A percentile compares a stretch with the other conserved stretches of the same genome.
Conservation (phyloP, 2,113 vertebrate genomes). For the Platichthys stellatus region DNA sequence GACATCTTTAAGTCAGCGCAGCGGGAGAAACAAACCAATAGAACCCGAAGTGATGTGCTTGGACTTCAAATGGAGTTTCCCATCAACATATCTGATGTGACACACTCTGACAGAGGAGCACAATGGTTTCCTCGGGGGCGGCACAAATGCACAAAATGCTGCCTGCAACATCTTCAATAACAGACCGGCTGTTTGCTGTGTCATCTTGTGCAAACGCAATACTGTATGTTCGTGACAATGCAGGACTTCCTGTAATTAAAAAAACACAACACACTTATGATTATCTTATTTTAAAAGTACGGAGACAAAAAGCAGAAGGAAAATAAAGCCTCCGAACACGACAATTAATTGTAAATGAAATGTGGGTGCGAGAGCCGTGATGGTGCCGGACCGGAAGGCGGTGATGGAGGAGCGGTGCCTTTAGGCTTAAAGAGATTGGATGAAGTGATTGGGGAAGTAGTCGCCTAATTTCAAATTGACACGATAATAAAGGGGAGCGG, state of each 20-base stretch:
- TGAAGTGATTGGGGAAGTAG: conserved; percentile 24
- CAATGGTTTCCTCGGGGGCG: background rate
- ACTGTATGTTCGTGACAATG: background rate
- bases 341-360: background rate
- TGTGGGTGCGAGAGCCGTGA: background rate
- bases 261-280: no score
- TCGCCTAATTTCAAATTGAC: conserved; percentile 31
- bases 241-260: no score
- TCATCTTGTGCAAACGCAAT: background rate
- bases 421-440: conserved; percentile 28
- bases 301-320: background rate
- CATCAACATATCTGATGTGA: background rate
- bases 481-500: conserved; percentile 28
- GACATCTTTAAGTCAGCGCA: background rate
- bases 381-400: background rate
- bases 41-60: background rate
- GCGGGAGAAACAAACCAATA: background rate
- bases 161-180: background rate
- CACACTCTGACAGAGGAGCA: background rate
- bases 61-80: background rate
- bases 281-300: no score
- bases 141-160: background rate
- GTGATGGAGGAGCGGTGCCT: conserved; percentile 16
- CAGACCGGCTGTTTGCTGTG: background rate
- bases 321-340: background rate